Conservation (phyloP, 2,888 invertebrate species). For the Tenthredo notha region DNA sequence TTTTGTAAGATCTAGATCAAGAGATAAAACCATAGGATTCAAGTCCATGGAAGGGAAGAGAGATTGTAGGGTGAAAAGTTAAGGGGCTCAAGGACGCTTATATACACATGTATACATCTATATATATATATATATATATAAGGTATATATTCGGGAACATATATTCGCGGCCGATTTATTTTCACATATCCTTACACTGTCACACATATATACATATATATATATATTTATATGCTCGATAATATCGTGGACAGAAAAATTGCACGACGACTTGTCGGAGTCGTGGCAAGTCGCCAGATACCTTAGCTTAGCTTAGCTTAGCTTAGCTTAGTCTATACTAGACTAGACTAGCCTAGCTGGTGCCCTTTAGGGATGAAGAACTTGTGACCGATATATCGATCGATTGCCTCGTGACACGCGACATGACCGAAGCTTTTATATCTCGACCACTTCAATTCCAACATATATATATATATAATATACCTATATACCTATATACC, state of each 20-base stretch:
- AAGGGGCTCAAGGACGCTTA: background rate
- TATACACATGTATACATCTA: background rate
- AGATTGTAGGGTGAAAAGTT: background rate
- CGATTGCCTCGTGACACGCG: constrained; percentile 40
- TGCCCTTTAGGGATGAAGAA: constrained; percentile 31
- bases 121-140: background rate
- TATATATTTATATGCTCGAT: background rate
- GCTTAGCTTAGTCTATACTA: background rate
- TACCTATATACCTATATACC: background rate
- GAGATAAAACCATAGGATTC: constrained; percentile 27
- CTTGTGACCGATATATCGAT: constrained; percentile 49
- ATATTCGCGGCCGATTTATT: background rate
- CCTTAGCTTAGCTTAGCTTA: background rate
- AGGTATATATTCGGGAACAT: background rate
- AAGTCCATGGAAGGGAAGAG: background rate
- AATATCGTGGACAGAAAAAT: constrained; percentile 19
- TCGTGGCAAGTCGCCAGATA: constrained; percentile 45
- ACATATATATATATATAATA: background rate
- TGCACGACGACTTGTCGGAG: constrained; percentile 39
- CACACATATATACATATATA: background rate
- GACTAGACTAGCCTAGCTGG: background rate
- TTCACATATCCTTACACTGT: background rate
- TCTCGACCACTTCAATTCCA: background rate
- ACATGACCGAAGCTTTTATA: constrained; percentile 11
- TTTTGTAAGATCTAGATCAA: constrained; percentile 41